These are phyloP conservation scores for Agrilus mali DNA, from an alignment of 2,888 invertebrate genomes.

Conservation along the genomic window DNA sequence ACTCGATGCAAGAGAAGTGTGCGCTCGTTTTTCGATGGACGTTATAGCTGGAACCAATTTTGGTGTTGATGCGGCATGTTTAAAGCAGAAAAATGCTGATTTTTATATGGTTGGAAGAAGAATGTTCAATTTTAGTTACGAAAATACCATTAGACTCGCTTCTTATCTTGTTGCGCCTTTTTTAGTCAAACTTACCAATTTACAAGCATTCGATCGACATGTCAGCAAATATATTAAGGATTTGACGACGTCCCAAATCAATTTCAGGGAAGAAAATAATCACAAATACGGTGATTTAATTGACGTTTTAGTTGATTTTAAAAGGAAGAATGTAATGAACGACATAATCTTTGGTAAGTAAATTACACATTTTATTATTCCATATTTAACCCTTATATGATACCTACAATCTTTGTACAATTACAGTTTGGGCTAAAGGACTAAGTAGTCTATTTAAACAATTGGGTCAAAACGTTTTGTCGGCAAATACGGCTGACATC, in stretches of 20 bases:
- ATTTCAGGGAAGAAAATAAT: constrained; percentile 15
- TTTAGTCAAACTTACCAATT: constrained; percentile 17
- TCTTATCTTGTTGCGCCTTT: constrained; percentile 19
- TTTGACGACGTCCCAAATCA: constrained; percentile 22
- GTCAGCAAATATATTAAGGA: constrained; percentile 19
- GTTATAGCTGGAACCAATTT: constrained; percentile 35
- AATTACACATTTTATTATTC: no score
- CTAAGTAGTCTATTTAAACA: no score
- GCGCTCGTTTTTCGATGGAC: constrained; percentile 33
- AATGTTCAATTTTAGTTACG: constrained; percentile 23
- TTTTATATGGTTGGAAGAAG: constrained; percentile 27
- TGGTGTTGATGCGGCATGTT: constrained; percentile 31
- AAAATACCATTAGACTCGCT: constrained; percentile 17
- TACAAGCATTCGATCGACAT: constrained; percentile 19
- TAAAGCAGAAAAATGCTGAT: constrained; percentile 26
- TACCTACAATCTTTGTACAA: no score
- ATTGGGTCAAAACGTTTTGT: no score
- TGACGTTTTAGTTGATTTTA: constrained; percentile 15
- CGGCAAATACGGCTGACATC: no score
- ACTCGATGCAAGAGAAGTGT: constrained; percentile 24
- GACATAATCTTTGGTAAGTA: no score
- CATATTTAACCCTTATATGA: no score
- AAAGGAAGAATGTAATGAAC: no score
- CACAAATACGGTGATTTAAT: constrained; percentile 25
- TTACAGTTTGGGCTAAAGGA: no score